These are phyloP conservation scores for Miichthys miiuy DNA, from an alignment of 2,797 vertebrate species.

Conservation along the genomic window DNA sequence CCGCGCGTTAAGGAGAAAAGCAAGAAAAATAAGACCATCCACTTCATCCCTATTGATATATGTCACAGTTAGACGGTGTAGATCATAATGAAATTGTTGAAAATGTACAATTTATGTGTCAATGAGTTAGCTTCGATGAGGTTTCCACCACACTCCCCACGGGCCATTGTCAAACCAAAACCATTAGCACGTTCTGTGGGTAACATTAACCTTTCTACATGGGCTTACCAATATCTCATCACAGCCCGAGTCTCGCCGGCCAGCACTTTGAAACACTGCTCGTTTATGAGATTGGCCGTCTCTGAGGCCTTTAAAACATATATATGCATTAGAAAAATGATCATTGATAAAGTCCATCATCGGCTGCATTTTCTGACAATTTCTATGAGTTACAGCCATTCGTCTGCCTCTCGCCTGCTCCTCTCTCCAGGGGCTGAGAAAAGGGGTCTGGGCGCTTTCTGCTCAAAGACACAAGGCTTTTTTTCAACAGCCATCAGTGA, in stretches of 20 bases:
- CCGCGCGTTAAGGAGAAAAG: slow-evolving; percentile 69
- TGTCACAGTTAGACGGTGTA: slow-evolving; percentile 71
- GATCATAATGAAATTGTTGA: slow-evolving; percentile 85
- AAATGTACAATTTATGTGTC: slow-evolving; percentile 84
- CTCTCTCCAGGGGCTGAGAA: slow-evolving; percentile 49
- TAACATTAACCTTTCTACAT: slow-evolving; percentile 85
- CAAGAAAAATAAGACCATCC: slow-evolving; percentile 80
- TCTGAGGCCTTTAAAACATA: slow-evolving; percentile 80
- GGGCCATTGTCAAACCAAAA: slow-evolving; percentile 83
- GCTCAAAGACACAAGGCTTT: slow-evolving; percentile 48
- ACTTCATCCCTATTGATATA: slow-evolving; percentile 80
- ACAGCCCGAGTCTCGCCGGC: slow-evolving; percentile 62
- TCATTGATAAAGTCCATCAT: slow-evolving; percentile 82
- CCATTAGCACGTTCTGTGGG: slow-evolving; percentile 81
- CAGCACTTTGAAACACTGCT: slow-evolving; percentile 70
- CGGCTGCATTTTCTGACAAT: slow-evolving; percentile 74
- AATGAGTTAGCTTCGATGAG: slow-evolving; percentile 76
- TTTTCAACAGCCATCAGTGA: slow-evolving; percentile 44
- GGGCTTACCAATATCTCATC: slow-evolving; percentile 85
- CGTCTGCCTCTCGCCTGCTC: slow-evolving; percentile 43
- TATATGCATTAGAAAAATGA: slow-evolving; percentile 81
- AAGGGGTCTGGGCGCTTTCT: slow-evolving; percentile 33
- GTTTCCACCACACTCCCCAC: slow-evolving; percentile 73
- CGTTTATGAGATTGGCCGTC: slow-evolving; percentile 71
- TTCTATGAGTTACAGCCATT: slow-evolving; percentile 76